phyloP scores from a whole-genome alignment of 2,888 invertebrate genomes.

The Megaustenia siamemsis region DNA sequence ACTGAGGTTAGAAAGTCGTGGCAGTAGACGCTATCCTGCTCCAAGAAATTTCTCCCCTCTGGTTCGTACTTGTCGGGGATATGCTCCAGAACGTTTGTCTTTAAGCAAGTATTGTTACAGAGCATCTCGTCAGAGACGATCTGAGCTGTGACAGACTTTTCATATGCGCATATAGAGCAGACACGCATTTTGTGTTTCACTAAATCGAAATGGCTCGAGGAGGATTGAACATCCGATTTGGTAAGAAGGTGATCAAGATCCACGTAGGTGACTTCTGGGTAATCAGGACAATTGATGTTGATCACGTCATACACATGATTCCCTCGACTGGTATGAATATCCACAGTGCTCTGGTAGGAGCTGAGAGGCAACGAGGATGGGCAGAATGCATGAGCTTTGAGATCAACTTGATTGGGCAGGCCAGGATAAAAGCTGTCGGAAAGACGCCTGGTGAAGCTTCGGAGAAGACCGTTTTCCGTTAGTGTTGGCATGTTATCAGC shows the following conservation, averaged over 20 bases:
- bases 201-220: conserved; percentile 45
- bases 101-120: conserved; percentile 59
- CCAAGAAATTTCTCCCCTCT: conserved; percentile 53
- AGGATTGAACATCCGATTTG: conserved; percentile 41
- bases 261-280: conserved; percentile 61
- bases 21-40: conserved; percentile 60
- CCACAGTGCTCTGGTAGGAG: conserved; percentile 54
- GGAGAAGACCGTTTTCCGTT: conserved; percentile 29
- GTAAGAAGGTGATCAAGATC: conserved; percentile 57
- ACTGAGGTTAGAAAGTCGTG: conserved; percentile 58
- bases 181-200: conserved; percentile 58
- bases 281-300: conserved; percentile 59
- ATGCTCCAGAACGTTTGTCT: conserved; percentile 43
- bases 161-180: conserved; percentile 60
- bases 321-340: conserved; percentile 46
- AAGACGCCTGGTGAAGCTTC: conserved; percentile 39
- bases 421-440: conserved; percentile 50
- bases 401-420: conserved; percentile 42
- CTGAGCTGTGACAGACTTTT: conserved; percentile 54
- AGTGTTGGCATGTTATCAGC: conserved; percentile 48
- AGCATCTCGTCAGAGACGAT: conserved; percentile 56
- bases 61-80: conserved; percentile 29
- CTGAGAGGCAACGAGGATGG: conserved; percentile 57
- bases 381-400: conserved; percentile 58
- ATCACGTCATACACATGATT: conserved; percentile 50